These are phyloP conservation scores for Felis chaus DNA, from an alignment of 2,113 vertebrate species.

Conservation along the genomic window DNA sequence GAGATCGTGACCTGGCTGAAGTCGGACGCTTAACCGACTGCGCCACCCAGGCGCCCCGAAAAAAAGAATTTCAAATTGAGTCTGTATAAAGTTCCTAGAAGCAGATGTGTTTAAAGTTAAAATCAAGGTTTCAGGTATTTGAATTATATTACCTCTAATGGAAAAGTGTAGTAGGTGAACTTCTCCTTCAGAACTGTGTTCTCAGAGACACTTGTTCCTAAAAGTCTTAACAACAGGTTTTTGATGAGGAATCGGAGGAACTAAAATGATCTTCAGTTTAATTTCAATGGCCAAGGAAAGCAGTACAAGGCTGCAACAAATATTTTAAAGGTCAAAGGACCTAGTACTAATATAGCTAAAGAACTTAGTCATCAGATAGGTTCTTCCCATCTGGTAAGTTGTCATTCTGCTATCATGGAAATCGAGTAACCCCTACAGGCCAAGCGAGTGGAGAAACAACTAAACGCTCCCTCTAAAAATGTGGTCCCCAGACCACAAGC, in stretches of 20 bases:
- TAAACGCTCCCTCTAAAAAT: neutral
- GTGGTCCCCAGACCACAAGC: neutral
- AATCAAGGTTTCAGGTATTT: neutral
- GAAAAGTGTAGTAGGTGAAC: neutral
- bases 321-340: neutral
- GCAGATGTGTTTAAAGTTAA: neutral
- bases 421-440: neutral
- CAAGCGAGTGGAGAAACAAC: neutral
- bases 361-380: neutral
- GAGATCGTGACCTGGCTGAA: too few relatives aligned
- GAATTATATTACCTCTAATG: neutral
- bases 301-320: neutral
- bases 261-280: neutral
- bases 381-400: neutral
- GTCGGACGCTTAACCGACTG: too few relatives aligned
- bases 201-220: neutral
- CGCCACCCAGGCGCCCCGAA: neutral
- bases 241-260: neutral
- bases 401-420: neutral
- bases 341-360: neutral
- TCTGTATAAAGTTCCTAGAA: neutral
- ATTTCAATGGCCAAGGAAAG: neutral
- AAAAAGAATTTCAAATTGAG: neutral
- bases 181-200: neutral
- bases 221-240: neutral